Evolutionary conservation across 2,888 invertebrate genomes (phyloP).

Genomic region (Argyra leucocephala): DNA sequence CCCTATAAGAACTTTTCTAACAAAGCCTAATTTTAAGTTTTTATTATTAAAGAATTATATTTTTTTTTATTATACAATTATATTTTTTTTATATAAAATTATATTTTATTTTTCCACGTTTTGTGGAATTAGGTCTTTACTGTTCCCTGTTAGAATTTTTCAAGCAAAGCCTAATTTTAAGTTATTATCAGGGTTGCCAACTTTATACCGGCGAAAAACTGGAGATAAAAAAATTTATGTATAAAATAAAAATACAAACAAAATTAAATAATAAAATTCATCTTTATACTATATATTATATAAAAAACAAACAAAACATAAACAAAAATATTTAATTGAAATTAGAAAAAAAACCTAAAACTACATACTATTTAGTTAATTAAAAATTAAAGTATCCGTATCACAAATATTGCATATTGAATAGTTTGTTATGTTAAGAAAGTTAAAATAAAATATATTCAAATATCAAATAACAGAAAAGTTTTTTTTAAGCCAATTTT

Average conservation of each 20-base stretch:
- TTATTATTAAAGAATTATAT: too few species aligned
- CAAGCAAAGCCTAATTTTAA: too few species aligned
- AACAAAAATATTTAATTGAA: slow-evolving; percentile 10
- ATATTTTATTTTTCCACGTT: too few species aligned
- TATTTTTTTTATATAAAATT: too few species aligned
- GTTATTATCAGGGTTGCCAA: background rate
- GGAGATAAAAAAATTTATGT: slow-evolving; percentile 10
- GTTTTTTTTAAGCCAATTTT: slow-evolving; percentile 7
- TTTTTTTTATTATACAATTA: too few species aligned
- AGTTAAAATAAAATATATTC: slow-evolving; percentile 8
- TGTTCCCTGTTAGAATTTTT: too few species aligned
- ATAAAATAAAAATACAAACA: slow-evolving; percentile 10
- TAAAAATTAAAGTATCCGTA: slow-evolving; percentile 8
- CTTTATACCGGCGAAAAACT: slow-evolving; percentile 8
- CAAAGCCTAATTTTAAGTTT: too few species aligned
- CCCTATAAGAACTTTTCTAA: too few species aligned
- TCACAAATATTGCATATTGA: slow-evolving; percentile 7
- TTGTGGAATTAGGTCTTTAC: too few species aligned
- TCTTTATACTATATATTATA: slow-evolving; percentile 10
- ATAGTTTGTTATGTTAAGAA: slow-evolving; percentile 7
- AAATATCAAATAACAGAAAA: slow-evolving; percentile 8
- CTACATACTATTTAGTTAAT: slow-evolving; percentile 8
- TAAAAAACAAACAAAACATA: slow-evolving; percentile 11
- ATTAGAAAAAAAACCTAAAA: slow-evolving; percentile 11
- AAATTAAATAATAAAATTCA: slow-evolving; percentile 10